phyloP scores from a whole-genome alignment of 2,113 vertebrate genomes.

The Xenotilapia leptura region DNA sequence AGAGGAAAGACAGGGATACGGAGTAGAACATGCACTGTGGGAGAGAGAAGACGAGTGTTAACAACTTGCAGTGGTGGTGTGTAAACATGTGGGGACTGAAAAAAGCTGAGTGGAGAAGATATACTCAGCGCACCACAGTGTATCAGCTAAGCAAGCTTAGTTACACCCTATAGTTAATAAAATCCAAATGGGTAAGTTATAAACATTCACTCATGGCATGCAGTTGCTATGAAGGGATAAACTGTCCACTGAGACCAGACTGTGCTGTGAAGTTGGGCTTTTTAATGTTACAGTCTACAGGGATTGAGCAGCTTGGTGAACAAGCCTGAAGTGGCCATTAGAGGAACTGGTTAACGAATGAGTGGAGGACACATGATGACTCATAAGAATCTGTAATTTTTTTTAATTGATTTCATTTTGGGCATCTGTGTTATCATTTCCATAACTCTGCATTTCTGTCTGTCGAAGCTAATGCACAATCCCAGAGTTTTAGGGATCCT shows the following conservation, averaged over 20 bases:
- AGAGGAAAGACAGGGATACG: background rate
- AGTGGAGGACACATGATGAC: background rate
- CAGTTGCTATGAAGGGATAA: background rate
- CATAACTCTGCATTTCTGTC: background rate
- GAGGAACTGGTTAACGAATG: background rate
- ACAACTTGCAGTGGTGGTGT: background rate
- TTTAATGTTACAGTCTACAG: background rate
- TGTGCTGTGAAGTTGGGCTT: background rate
- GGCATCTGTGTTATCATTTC: background rate
- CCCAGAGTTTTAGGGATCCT: background rate
- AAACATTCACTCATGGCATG: background rate
- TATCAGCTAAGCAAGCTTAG: background rate
- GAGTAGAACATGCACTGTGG: background rate
- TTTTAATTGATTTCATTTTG: background rate
- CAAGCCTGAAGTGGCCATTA: background rate
- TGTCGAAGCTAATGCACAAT: background rate
- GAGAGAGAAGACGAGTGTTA: background rate
- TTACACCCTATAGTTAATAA: background rate
- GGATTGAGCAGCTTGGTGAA: background rate
- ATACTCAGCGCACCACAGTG: background rate
- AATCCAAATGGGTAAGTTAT: background rate
- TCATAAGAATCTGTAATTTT: background rate
- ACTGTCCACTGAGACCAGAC: background rate
- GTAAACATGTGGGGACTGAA: background rate
- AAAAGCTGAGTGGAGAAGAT: background rate